A percentile compares a stretch with the other conserved stretches of the same genome.
Evolutionary conservation across 2,888 invertebrate species (phyloP).

Genomic region (Drosophila infuscata): DNA sequence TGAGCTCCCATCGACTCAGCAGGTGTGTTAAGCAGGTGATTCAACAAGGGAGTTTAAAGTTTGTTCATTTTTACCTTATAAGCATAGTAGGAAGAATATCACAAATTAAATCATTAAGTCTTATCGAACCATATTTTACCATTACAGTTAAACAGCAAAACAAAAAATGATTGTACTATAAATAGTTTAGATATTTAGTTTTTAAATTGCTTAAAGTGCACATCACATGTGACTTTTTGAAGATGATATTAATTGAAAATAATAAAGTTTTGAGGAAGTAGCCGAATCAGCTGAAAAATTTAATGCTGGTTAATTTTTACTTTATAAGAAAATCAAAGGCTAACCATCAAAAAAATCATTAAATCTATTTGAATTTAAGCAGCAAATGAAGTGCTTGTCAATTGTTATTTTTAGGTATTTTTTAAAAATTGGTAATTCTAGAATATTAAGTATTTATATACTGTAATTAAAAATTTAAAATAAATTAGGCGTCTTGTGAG

Average conservation of each 20-base stretch:
- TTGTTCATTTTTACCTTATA: background rate
- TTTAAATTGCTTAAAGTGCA: background rate
- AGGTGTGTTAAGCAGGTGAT: background rate
- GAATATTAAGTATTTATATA: background rate
- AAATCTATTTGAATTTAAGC: background rate
- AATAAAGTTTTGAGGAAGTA: background rate
- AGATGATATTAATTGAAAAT: background rate
- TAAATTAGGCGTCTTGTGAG: background rate
- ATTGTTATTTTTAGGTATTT: too few species aligned
- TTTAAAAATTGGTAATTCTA: too few species aligned
- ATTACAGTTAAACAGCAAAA: background rate
- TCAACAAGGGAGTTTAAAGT: background rate
- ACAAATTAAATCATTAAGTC: background rate
- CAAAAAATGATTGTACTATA: background rate
- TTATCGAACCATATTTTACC: background rate
- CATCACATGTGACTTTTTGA: background rate
- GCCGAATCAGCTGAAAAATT: background rate
- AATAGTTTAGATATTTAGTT: background rate
- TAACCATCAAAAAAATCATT: background rate
- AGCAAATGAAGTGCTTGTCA: background rate
- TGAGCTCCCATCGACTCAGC: too few species aligned
- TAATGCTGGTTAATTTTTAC: background rate
- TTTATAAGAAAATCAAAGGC: background rate
- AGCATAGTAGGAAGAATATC: background rate
- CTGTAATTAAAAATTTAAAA: background rate